Evolutionary conservation across 2,113 vertebrate species (phyloP).

Genomic region (Campylorhamphus procurvoides): DNA sequence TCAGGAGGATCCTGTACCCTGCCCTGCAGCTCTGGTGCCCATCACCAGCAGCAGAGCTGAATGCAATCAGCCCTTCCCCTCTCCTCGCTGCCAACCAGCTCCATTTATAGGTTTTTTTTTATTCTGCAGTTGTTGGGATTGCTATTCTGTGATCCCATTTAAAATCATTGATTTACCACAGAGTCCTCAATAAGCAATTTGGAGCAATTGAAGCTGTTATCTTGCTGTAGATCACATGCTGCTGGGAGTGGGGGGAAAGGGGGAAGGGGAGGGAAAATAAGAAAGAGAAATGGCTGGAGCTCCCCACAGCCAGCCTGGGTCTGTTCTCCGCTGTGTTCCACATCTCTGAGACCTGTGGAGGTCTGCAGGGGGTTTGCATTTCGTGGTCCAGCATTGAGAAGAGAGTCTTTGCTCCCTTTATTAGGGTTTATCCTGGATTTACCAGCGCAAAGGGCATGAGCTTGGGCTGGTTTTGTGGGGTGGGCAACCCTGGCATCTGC

Average conservation of each 20-base stretch:
- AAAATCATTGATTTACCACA: constrained; percentile 44
- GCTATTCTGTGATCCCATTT: constrained; percentile 15
- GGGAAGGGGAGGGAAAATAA: not conserved
- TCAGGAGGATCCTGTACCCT: accelerated
- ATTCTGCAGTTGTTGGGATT: not conserved
- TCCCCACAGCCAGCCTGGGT: not conserved
- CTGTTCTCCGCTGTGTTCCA: accelerated
- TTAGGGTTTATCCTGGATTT: not conserved
- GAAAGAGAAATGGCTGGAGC: not conserved
- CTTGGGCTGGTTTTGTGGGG: not conserved
- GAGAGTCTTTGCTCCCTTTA: not conserved
- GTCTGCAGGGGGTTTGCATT: accelerated
- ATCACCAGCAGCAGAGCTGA: not conserved
- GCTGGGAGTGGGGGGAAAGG: not conserved
- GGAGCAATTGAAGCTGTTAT: constrained; percentile 15
- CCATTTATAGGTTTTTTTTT: not conserved
- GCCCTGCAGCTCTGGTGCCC: accelerated
- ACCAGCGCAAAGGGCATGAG: accelerated
- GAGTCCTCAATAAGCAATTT: constrained; percentile 37
- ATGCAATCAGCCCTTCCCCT: not conserved
- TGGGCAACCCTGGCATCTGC: not conserved
- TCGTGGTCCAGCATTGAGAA: not conserved
- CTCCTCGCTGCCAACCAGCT: not conserved
- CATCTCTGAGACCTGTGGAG: accelerated
- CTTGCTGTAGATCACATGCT: not conserved